Evolutionary conservation across 2,797 vertebrate species (phyloP), one percentile per base, ranked within the genome.

Genomic region (Scolopax rusticola): DNA sequence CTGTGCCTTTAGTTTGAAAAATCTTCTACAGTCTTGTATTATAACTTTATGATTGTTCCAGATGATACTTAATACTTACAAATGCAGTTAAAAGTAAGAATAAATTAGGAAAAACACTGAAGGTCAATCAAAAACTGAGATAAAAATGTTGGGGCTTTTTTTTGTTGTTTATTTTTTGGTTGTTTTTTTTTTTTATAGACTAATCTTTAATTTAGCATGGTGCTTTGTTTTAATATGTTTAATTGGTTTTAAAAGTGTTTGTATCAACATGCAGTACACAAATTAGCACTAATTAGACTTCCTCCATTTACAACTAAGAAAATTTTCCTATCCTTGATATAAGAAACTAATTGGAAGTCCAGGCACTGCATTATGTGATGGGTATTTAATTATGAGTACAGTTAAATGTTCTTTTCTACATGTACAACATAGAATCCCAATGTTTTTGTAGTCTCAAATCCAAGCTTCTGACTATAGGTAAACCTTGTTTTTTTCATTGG

Each of bases 231-330:
- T 69, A 81, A 32, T 14, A 32, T 7, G 2, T 41, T 85, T 95
- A 77, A 68, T 77, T 89, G 8, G 3, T 68, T 43, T 76, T 83
- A 75, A 77, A 74, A 74, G 5, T 56, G 5, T 82, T 90, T 89
- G 28, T 50, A 68, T 54, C n/a, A 85, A 54, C 21, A 51, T 8
- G 12, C 23, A 91, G 16, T 36, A 32, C 57, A 89, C 5, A 87
- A 90, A 92, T 87, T 71, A 71, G 40, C 15, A 61, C 12, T 53
- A 60, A 89, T 90, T 87, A 63, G 6, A 85, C 95, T 92, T 83
- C 28, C 83, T 87, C 38, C 3, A n/a, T 70, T 92, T 92, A 47
- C n/a, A 87, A 11, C 15, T 28, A 83, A 77, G 27, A 85, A 93
- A 77, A 76, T 68, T 12, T 93, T 67, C 32, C 25, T 8, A 43